Evolutionary conservation across 2,888 invertebrate genomes (phyloP), one percentile per base, ranked within the genome.

Genomic region (Serrognathus titanus): DNA sequence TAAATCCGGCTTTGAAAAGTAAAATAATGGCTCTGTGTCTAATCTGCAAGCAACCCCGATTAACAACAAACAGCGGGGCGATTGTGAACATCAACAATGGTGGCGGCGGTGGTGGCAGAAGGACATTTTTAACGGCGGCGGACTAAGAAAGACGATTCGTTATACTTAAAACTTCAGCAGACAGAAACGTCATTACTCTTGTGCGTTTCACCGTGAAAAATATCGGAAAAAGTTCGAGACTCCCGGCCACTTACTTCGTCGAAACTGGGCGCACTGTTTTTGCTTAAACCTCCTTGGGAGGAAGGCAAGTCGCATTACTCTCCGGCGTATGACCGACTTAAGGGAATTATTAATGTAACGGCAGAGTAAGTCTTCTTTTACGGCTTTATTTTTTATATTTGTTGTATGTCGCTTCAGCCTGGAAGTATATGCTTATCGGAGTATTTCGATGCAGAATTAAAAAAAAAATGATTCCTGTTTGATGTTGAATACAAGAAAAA

Each of bases 31-130:
- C 60, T 54, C 59, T 60, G 60, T 6, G 65, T 63, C 62, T 65
- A 67, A 66, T 68, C 67, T 66, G 63, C 66, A 67, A 67, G 66
- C 66, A 65, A 31, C 24, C 24, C 60, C 66, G 65, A 69, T 69
- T 69, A 69, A 31, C 24, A 31, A 31, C 24, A 31, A 31, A 67
- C 63, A 63, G 64, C 62, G 62, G 43, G 39, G 47, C 56, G 51
- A 47, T 56, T 48, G 49, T 47, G 53, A 53, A 53, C 45, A 36
- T 40, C 46, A 45, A 43, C 16, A 49, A 49, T 45, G 50, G 43
- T 47, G 24, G 24, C 24, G 24, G 24, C 24, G 24, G 24, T 1
- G 5, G 24, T 31, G 24, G 24, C 24, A 51, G 57, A 52, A 51
- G 49, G 54, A 43, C 51, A 52, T 56, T 56, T 56, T 56, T 56